Percentiles rank a stretch among this genome's conserved stretches.
phyloP scores from a whole-genome alignment of 2,888 invertebrate genomes.

The Megalurothrips usitatus region DNA sequence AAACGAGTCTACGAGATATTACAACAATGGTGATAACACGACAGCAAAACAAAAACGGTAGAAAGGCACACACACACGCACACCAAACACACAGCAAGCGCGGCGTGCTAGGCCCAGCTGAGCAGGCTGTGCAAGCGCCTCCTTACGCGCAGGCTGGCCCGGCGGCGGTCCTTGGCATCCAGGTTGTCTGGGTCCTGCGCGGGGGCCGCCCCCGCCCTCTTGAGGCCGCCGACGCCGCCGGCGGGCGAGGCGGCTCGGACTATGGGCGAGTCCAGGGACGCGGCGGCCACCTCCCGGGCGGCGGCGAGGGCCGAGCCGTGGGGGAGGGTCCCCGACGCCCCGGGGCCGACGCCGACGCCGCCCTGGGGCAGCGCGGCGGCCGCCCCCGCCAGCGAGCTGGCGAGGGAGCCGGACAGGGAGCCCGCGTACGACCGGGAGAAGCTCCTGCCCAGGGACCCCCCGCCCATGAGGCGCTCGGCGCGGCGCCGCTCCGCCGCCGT shows the following conservation, averaged over 20 bases:
- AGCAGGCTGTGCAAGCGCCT: constrained; percentile 28
- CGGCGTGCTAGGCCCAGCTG: neutral
- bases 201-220: neutral
- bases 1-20: no score
- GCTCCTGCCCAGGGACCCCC: constrained; percentile 61
- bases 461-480: constrained; percentile 60
- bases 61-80: no score
- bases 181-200: constrained; percentile 25
- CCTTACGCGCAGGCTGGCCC: constrained; percentile 58
- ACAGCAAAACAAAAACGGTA: no score
- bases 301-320: constrained; percentile 15
- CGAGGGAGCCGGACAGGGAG: constrained; percentile 46
- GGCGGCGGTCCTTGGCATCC: constrained; percentile 51
- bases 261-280: constrained; percentile 15
- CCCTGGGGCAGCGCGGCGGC: constrained; percentile 32
- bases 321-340: constrained; percentile 34
- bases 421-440: constrained; percentile 62
- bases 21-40: no score
- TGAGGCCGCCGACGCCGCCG: constrained; percentile 36
- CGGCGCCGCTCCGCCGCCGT: constrained; percentile 45
- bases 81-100: no score
- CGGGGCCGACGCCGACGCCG: constrained; percentile 35
- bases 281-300: constrained; percentile 17
- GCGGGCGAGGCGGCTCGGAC: constrained; percentile 40
- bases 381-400: constrained; percentile 47